Conservation (phyloP, 2,113 vertebrate species). For the Pheucticus melanocephalus region DNA sequence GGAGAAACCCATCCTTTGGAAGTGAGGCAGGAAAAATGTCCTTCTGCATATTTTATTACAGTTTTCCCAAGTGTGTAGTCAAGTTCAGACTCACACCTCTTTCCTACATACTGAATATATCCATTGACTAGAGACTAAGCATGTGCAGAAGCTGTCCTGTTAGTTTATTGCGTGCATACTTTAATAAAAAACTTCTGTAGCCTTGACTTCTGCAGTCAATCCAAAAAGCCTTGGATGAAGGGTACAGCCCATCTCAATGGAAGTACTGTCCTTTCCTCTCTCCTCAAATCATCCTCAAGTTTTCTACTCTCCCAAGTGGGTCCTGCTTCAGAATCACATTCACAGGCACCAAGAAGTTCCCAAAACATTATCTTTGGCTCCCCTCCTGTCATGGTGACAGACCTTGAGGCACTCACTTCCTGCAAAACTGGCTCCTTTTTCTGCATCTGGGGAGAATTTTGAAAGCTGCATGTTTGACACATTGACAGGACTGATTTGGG, state of each 20-base stretch:
- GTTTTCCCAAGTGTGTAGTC: not conserved
- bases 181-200: not conserved
- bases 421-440: not conserved
- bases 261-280: not conserved
- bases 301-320: not conserved
- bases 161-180: not conserved
- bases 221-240: not conserved
- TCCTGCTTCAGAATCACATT: not conserved
- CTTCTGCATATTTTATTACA: not conserved
- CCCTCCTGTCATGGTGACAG: not conserved
- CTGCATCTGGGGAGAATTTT: not conserved
- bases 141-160: not conserved
- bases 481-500: not conserved
- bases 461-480: not conserved
- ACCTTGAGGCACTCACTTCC: not conserved
- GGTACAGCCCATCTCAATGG: not conserved
- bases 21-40: rapidly evolving
- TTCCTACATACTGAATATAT: not conserved
- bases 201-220: not conserved
- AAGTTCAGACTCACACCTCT: not conserved
- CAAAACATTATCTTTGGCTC: not conserved
- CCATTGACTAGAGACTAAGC: not conserved
- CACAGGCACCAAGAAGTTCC: not conserved
- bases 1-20: not conserved
- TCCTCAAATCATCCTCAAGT: not conserved